These are phyloP conservation scores for Styela clava DNA, from an alignment of 23 tunicate species.

Conservation along the genomic window DNA sequence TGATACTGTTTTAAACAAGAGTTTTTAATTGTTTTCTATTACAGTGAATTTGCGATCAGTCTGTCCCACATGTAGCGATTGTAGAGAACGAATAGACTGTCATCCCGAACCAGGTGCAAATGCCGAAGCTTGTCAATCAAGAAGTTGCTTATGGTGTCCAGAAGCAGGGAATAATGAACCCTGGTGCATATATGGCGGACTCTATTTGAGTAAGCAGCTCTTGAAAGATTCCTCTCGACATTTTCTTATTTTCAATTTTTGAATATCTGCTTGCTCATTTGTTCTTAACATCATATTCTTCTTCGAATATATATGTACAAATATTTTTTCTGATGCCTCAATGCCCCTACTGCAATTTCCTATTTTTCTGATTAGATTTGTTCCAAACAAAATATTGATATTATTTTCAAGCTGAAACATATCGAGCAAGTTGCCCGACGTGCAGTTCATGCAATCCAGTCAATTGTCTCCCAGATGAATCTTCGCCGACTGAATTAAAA, in stretches of 20 bases:
- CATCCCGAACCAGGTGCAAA: slow-evolving; percentile 33
- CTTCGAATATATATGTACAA: too few species aligned
- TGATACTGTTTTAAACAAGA: too few species aligned
- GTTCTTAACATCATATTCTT: too few species aligned
- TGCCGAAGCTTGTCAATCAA: slow-evolving; percentile 2
- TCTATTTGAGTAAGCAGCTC: slow-evolving; percentile 3
- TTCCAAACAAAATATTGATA: slow-evolving; percentile 7
- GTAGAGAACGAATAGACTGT: slow-evolving; percentile 26
- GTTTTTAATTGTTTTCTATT: slow-evolving; percentile 1
- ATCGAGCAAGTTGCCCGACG: not conserved
- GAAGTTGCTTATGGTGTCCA: slow-evolving; percentile 32
- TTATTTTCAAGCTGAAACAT: slow-evolving; percentile 15
- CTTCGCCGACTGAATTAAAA: slow-evolving; percentile 49
- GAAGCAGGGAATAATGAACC: slow-evolving; percentile 15
- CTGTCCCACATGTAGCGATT: slow-evolving; percentile 7
- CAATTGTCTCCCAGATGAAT: slow-evolving; percentile 26
- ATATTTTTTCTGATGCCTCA: too few species aligned
- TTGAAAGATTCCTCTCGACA: too few species aligned
- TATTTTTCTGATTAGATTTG: too few species aligned
- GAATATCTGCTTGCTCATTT: too few species aligned
- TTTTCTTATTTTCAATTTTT: too few species aligned
- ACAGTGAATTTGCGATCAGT: slow-evolving; percentile 12
- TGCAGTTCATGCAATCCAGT: slow-evolving; percentile 19
- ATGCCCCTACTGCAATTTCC: too few species aligned
- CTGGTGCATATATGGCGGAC: slow-evolving; percentile 27